Base-by-base conservation (phyloP, 2,797 vertebrate genomes). In the Sebastes elongatus region DNA sequence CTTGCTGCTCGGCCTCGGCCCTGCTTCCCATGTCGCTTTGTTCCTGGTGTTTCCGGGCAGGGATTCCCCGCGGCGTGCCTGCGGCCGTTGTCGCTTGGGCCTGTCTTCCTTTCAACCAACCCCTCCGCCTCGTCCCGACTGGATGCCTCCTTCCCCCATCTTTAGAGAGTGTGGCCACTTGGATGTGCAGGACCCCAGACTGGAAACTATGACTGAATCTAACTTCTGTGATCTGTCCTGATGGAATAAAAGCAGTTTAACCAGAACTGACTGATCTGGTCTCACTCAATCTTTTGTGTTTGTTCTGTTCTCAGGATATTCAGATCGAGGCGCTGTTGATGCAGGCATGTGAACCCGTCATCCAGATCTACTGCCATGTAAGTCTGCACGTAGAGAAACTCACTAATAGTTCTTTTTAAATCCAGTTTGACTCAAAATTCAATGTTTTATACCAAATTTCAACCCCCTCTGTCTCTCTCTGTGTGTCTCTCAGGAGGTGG, bases 241-340 rank as follows among this genome's bases (percentile, higher is more conserved):
- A 6, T 14, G 42, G 18, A 9, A 9, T 6, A 3, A 25, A 22
- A 65, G 18, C 52, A n/a, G 11, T 16, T 63, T 16, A 30, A 77
- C 2, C 30, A 22, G 9, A 38, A 8, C 49, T 10, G 28, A 16
- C 25, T 13, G 42, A 33, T 55, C 10, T 22, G 16, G n/a, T 71
- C 9, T 18, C 4, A 5, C n/a, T 33, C 20, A 42, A 5, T 16
- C 3, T 27, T 11, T 10, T 49, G 11, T 61, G 55, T 82, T 30
- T 72, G 13, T 69, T 75, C n/a, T 76, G 14, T 83, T 61, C 61
- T 57, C 94, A 99, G 98, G 97, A 99, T 79, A 99, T 99, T 88
- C 98, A 99, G 81, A 99, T 99, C 2, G 98, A 99, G 94, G 97
- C 98, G 2, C 95, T 99, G 93, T 92, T 99, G 87, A 98, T 99